Conservation (phyloP, 2,797 vertebrate species). For the Distichodus sexfasciatus region DNA sequence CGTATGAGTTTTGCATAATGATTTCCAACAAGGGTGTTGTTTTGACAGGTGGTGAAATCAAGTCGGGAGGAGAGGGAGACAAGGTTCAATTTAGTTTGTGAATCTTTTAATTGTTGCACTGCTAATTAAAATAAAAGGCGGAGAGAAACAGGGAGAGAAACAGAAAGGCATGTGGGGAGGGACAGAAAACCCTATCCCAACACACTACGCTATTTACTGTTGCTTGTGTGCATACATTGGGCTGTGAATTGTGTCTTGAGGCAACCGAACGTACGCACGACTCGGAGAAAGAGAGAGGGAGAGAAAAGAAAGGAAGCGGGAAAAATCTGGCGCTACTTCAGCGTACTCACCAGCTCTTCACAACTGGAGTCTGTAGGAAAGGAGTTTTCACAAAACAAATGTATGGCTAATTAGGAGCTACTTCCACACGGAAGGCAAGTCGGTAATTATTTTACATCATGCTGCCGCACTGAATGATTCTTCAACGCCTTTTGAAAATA, state of each 20-base stretch:
- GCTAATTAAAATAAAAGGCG: conserved; percentile 92
- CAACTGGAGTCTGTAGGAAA: conserved; percentile 89
- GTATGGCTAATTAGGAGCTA: conserved; percentile 98
- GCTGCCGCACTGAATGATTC: conserved; percentile 98
- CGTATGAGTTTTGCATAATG: conserved; percentile 96
- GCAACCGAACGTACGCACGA: conserved; percentile 79
- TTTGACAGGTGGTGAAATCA: conserved; percentile 99
- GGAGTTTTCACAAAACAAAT: conserved; percentile 96
- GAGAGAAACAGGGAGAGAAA: conserved; percentile 54
- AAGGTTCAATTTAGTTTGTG: conserved; percentile 99
- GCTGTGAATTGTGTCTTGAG: conserved; percentile 90
- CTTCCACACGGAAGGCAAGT: conserved; percentile 98
- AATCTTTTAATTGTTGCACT: conserved; percentile 99
- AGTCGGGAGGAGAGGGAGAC: conserved; percentile 93
- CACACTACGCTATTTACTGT: conserved; percentile 90
- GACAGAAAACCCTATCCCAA: conserved; percentile 78
- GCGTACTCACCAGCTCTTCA: conserved; percentile 87
- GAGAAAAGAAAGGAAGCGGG: conserved; percentile 7
- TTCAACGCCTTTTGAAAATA: conserved; percentile 95
- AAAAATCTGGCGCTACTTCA: conserved; percentile 76
- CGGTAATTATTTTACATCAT: conserved; percentile 98
- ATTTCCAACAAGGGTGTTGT: conserved; percentile 91
- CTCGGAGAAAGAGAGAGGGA: conserved; percentile 26
- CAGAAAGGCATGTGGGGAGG: conserved; percentile 70
- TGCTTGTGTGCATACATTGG: conserved; percentile 88